A percentile compares a stretch with the other conserved stretches of the same genome.
Conservation (phyloP, 2,113 vertebrate species). For the Mus pahari region DNA sequence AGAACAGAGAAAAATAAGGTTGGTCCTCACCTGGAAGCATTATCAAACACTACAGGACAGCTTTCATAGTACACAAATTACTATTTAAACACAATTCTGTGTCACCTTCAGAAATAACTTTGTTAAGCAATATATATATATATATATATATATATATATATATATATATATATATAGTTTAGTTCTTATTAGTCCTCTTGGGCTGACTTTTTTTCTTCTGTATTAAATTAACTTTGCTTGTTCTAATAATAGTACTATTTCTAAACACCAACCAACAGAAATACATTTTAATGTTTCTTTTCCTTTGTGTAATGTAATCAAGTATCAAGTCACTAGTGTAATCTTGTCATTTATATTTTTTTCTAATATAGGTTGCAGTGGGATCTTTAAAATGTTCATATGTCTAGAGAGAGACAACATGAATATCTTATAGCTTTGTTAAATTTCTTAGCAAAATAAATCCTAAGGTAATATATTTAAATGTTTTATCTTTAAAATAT, state of each 20-base stretch:
- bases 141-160: no score
- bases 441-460: background rate
- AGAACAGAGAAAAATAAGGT: background rate
- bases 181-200: constrained; percentile 26
- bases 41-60: background rate
- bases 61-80: background rate
- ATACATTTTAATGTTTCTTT: background rate
- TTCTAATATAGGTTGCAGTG: background rate
- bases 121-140: constrained; percentile 15
- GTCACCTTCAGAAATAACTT: background rate
- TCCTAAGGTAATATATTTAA: background rate
- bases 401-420: background rate
- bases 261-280: constrained; percentile 6
- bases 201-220: background rate
- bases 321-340: background rate
- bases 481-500: background rate
- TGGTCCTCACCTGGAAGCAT: background rate
- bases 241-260: background rate
- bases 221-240: background rate
- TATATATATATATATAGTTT: constrained; percentile 37
- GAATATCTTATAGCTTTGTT: background rate
- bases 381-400: background rate
- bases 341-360: background rate
- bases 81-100: constrained; percentile 13
- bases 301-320: background rate